These are phyloP conservation scores for Cairina moschata DNA, from an alignment of 2,113 vertebrate species.

Conservation along the genomic window DNA sequence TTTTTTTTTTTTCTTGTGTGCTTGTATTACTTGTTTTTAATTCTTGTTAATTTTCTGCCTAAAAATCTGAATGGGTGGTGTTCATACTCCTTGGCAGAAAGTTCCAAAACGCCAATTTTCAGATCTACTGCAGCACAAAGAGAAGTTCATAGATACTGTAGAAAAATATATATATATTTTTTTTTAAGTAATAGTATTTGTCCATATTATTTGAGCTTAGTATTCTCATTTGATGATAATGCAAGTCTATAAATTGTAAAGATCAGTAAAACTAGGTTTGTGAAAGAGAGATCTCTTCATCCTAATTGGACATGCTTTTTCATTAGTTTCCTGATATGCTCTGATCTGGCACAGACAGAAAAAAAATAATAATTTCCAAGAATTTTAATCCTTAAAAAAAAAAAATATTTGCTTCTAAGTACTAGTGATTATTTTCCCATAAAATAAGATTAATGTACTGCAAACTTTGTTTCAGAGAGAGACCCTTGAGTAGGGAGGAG, in stretches of 20 bases:
- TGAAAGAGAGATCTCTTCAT: not conserved
- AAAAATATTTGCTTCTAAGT: conserved; percentile 13
- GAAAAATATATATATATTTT: no score
- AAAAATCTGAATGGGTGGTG: not conserved
- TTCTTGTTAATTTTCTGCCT: not conserved
- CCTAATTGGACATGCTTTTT: not conserved
- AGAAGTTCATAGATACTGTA: not conserved
- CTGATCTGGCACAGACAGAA: not conserved
- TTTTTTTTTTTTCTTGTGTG: not conserved
- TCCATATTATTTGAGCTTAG: not conserved
- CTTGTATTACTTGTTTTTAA: not conserved
- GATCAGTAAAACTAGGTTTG: not conserved
- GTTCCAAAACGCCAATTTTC: not conserved
- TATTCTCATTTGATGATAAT: not conserved
- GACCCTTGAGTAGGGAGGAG: not conserved
- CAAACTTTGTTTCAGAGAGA: not conserved
- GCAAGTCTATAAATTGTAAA: not conserved
- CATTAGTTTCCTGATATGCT: not conserved
- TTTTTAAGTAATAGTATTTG: not conserved
- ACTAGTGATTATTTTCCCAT: not conserved
- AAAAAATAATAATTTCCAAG: not conserved
- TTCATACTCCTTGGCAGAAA: not conserved
- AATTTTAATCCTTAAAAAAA: not conserved
- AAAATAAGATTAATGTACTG: not conserved
- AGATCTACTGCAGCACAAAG: not conserved